These are phyloP conservation scores for Protaetia brevitarsis DNA, from an alignment of 1,140 invertebrate species.

Conservation along the genomic window DNA sequence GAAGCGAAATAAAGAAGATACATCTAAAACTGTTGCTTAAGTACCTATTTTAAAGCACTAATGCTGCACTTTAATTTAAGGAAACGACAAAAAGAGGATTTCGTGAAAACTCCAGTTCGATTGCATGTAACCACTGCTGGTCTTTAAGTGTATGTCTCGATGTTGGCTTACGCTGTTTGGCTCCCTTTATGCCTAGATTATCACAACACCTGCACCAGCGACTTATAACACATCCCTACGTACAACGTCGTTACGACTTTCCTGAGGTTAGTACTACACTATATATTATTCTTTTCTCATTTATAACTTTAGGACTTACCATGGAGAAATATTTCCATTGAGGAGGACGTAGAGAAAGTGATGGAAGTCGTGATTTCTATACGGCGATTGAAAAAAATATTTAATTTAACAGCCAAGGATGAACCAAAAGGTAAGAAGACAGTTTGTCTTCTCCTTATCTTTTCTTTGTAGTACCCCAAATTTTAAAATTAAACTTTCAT, in stretches of 20 bases:
- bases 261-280: constrained; percentile 32
- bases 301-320: constrained; percentile 39
- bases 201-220: constrained; percentile 83
- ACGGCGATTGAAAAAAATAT: constrained; percentile 61
- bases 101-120: constrained; percentile 46
- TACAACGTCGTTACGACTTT: constrained; percentile 50
- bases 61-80: constrained; percentile 49
- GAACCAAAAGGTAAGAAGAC: constrained; percentile 50
- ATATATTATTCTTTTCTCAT: constrained; percentile 11
- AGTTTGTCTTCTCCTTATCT: too few species aligned
- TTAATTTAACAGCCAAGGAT: constrained; percentile 56
- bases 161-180: constrained; percentile 70
- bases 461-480: too few species aligned
- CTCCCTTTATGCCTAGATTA: constrained; percentile 90
- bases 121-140: constrained; percentile 54
- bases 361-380: constrained; percentile 57
- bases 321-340: constrained; percentile 51
- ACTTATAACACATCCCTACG: constrained; percentile 59
- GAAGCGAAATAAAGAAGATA: too few species aligned
- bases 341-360: constrained; percentile 55
- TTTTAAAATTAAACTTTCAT: too few species aligned
- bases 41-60: too few species aligned
- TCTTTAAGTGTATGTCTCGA: constrained; percentile 73
- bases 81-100: constrained; percentile 66
- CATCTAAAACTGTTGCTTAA: too few species aligned